Base-by-base conservation (phyloP, 2,888 invertebrate genomes). In the Drosophila lacicola region DNA sequence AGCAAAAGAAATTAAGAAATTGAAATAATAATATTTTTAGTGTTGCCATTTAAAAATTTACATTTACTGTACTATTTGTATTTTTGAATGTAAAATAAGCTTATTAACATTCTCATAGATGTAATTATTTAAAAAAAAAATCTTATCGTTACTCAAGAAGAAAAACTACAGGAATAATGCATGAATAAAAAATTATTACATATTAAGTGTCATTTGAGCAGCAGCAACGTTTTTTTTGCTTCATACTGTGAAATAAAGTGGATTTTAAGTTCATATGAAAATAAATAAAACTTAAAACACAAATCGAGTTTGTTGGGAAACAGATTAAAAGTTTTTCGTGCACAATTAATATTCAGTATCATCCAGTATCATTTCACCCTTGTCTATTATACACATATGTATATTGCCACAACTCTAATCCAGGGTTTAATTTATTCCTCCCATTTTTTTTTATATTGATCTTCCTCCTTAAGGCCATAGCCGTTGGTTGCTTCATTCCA, bases 11-110 rank as follows among this genome's bases (percentile, higher is more conserved):
- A 19, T 8, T 41, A 10, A 34, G 37, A 49, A 9, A n/a, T 14
- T 29, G 14, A 29, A 41, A 17, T 17, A 21, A 49, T 34, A 61
- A 41, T 47, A 47, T 53, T 68, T 58, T 77, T 25, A 68, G 56
- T 78, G 65, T 74, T 74, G 60, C 62, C 56, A 67, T 54, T 66
- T 56, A 25, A 58, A 63, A 56, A 68, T 62, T 41, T 69, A 61
- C 51, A 57, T 65, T 57, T 65, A 57, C 50, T 69, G 61, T 65
- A 57, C 54, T 70, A 63, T 83, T 81, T 78, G 78, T 84, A 81
- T 65, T 84, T 82, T 82, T 65, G 54, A 78, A 70, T 57, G 49
- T 84, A 65, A 69, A 34, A 5, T 73, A 69, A 72, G 57, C 66
- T 78, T 64, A 67, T 79, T 49, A 67, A 66, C 63, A 63, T 62